Conservation (phyloP, 2,888 invertebrate genomes). For the Caenorhabditis drosophilae region DNA sequence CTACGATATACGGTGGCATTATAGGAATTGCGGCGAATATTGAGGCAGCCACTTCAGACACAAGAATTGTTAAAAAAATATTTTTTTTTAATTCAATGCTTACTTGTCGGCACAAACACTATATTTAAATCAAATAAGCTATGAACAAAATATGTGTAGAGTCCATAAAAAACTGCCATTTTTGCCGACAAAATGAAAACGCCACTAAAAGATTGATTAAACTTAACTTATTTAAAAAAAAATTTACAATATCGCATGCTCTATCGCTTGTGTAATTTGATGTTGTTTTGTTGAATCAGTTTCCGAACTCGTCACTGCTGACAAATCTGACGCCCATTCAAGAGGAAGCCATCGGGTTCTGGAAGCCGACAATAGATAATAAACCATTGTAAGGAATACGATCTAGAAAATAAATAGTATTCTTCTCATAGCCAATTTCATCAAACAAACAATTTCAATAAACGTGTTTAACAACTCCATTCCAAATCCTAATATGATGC, state of each 20-base stretch:
- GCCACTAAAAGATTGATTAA: conserved; percentile 75
- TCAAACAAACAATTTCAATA: conserved; percentile 57
- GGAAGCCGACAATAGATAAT: conserved; percentile 89
- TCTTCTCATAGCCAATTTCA: background rate
- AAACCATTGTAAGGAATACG: conserved; percentile 93
- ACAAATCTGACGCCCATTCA: conserved; percentile 68
- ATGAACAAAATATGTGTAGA: conserved; percentile 97
- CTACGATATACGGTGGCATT: conserved; percentile 92
- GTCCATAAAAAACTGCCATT: conserved; percentile 93
- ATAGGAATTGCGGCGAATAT: conserved; percentile 93
- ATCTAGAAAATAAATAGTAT: conserved; percentile 76
- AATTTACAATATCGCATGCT: conserved; percentile 72
- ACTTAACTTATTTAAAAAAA: background rate
- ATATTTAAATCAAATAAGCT: conserved; percentile 90
- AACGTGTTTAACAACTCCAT: conserved; percentile 67
- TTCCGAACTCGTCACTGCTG: conserved; percentile 22
- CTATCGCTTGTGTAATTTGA: conserved; percentile 70
- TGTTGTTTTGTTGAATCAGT: conserved; percentile 18
- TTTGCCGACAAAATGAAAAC: conserved; percentile 95
- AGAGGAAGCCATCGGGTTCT: conserved; percentile 88
- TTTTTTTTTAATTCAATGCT: conserved; percentile 9
- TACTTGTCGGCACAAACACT: conserved; percentile 78
- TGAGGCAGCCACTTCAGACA: conserved; percentile 81
- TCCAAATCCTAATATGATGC: conserved; percentile 66
- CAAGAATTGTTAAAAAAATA: background rate